Evolutionary conservation across 1,140 invertebrate genomes (phyloP), one percentile per base, ranked within the genome.

Genomic region (Drosophila quadrilineata): DNA sequence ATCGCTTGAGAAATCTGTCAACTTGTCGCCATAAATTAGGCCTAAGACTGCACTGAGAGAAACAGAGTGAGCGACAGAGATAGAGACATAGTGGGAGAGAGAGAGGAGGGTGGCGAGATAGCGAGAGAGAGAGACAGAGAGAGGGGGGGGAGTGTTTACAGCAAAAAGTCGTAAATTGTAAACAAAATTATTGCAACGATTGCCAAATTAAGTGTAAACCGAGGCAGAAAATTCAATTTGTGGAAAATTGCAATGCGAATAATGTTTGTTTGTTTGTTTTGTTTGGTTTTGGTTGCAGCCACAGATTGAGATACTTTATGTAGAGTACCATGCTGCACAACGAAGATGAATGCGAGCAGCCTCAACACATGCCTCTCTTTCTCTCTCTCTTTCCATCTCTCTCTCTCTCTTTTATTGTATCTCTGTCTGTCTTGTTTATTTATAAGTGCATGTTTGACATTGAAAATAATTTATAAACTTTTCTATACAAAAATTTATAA

Each of bases 181-280:
- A 84, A 84, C 79, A 84, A 85, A 84, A 85, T 84, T 85, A 79
- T 84, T 77, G 77, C 79, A 77, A 66, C 77, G 77, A 84, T 85
- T 77, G 77, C 77, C 77, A 74, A 84, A 84, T 85, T 85, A 84
- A 84, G 79, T 84, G 79, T 66, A 85, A 79, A 71, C 62, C 58
- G 71, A 76, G 79, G 74, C 69, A 67, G 65, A 77, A n/a, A 84
- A 77, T 77, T 82, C 79, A 82, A 82, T 82, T 82, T 84, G 53
- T 35, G 58, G 28, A 63, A 41, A 72, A 77, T 52, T 73, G 75
- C 65, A 65, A 35, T n/a, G n/a, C n/a, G n/a, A n/a, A 14, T 6
- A 46, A 16, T 82, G 76, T 84, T 84, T 82, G 73, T 82, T 82
- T 82, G 77, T 71, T 77, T 77, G n/a, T 33, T 35, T 35, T 69